phyloP scores from a whole-genome alignment of 1,140 invertebrate genomes.

The Aleiodes sp. region DNA sequence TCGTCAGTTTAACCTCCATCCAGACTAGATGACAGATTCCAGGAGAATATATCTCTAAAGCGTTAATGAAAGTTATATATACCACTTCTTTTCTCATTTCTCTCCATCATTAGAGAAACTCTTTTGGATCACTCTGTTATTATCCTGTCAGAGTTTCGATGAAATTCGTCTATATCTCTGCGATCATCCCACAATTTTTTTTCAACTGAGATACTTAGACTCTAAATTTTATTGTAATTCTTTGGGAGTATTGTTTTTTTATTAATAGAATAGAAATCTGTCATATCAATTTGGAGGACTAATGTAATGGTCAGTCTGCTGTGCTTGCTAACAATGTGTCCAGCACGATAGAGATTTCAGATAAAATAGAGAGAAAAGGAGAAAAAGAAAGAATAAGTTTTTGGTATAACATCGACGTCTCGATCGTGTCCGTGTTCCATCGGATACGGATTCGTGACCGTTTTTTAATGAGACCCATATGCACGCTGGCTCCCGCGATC shows the following conservation, averaged over 20 bases:
- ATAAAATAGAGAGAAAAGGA: background rate
- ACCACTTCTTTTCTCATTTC: background rate
- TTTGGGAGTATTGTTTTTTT: background rate
- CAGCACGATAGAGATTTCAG: constrained; percentile 10
- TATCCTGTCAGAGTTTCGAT: background rate
- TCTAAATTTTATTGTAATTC: background rate
- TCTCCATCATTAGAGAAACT: no score
- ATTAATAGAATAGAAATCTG: background rate
- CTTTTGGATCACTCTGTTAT: background rate
- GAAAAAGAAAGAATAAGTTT: background rate
- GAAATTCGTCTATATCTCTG: background rate
- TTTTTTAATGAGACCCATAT: constrained; percentile 13
- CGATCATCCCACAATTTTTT: constrained; percentile 2
- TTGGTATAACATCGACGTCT: constrained; percentile 9
- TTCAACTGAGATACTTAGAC: background rate
- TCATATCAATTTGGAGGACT: constrained; percentile 2
- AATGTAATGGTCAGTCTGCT: background rate
- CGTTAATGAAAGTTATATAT: constrained; percentile 8
- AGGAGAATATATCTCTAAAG: background rate
- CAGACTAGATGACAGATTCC: background rate
- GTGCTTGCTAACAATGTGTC: constrained; percentile 15
- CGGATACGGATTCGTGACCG: constrained; percentile 8
- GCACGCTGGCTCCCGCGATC: constrained; percentile 7
- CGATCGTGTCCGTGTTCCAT: background rate
- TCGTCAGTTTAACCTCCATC: no score